Evolutionary conservation across 2,888 invertebrate species (phyloP).

Genomic region (Caenorhabditis sinica): DNA sequence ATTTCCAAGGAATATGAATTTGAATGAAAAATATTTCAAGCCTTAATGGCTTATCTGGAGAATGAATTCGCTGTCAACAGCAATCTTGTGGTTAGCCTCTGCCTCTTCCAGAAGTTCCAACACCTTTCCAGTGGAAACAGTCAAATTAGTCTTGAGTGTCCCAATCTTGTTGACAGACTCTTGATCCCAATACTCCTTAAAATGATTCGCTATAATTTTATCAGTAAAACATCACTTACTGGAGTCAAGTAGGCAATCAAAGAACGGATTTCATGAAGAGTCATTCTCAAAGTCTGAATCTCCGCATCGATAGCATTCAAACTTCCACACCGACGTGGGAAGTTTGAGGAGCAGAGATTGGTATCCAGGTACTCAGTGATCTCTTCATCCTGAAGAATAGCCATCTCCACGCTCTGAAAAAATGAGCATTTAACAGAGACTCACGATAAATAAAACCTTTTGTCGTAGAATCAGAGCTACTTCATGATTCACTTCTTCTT

Average conservation of each 20-base stretch:
- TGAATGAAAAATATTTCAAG: too few relatives aligned
- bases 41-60: background rate
- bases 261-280: background rate
- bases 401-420: constrained; percentile 5
- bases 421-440: background rate
- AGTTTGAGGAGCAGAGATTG: background rate
- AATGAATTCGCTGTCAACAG: background rate
- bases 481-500: background rate
- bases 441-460: background rate
- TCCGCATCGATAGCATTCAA: background rate
- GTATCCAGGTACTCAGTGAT: background rate
- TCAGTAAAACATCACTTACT: background rate
- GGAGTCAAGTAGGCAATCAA: constrained; percentile 1
- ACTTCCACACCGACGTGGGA: background rate
- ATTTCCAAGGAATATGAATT: too few relatives aligned
- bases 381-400: background rate
- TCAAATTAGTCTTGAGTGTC: background rate
- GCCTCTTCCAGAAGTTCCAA: constrained; percentile 6
- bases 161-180: background rate
- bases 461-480: background rate
- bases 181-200: constrained; percentile 24
- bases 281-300: background rate
- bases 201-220: background rate
- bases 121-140: constrained; percentile 5
- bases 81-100: constrained; percentile 9